phyloP scores from a whole-genome alignment of 1,140 invertebrate genomes.

The Drosophila pandora region DNA sequence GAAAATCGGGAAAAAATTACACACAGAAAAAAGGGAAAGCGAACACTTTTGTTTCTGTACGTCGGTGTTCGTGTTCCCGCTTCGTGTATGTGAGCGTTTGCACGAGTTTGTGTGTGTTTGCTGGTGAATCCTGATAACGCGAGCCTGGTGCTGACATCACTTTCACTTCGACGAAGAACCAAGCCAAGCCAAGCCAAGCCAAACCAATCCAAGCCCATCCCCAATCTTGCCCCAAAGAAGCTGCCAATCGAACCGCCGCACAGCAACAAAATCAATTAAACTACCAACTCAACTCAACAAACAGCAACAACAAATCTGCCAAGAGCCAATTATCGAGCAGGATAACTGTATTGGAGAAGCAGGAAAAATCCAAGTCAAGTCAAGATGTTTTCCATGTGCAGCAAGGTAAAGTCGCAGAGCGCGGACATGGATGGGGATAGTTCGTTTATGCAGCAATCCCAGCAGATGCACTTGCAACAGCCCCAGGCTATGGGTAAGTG shows the following conservation, averaged over 20 bases:
- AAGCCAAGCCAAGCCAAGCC: conserved; percentile 16
- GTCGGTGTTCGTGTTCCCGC: conserved; percentile 13
- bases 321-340: conserved; percentile 37
- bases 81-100: conserved; percentile 16
- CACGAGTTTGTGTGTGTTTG: conserved; percentile 17
- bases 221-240: conserved; percentile 13
- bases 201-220: not conserved
- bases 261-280: conserved; percentile 61
- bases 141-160: conserved; percentile 67
- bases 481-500: conserved; percentile 74
- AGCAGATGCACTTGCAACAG: conserved; percentile 66
- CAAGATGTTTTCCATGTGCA: conserved; percentile 83
- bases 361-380: not conserved
- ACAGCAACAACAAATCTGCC: conserved; percentile 57
- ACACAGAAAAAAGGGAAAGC: conserved; percentile 46
- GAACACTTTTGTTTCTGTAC: conserved; percentile 29
- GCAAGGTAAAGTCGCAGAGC: conserved; percentile 72
- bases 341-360: conserved; percentile 1
- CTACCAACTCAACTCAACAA: conserved; percentile 21
- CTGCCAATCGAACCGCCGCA: conserved; percentile 37
- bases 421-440: conserved; percentile 51
- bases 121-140: conserved; percentile 43
- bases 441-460: conserved; percentile 49
- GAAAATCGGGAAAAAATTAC: conserved; percentile 21
- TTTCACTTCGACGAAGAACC: conserved; percentile 41